Conservation (phyloP, 2,113 vertebrate species). For the Xenotilapia leptura region DNA sequence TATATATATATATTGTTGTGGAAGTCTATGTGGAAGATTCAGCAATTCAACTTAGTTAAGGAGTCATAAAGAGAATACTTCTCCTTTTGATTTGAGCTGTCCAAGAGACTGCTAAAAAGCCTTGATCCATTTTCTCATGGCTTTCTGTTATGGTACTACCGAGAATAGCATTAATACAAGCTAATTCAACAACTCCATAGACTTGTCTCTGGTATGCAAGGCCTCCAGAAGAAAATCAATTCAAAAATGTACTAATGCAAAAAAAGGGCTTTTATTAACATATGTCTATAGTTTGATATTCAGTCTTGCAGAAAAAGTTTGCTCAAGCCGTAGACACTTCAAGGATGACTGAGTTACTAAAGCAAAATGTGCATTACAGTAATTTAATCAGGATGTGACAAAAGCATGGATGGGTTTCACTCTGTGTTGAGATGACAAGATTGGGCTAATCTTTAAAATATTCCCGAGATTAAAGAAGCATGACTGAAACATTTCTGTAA, state of each 20-base stretch:
- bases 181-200: background rate
- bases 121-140: background rate
- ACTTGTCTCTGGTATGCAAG: background rate
- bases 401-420: background rate
- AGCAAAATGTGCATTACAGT: background rate
- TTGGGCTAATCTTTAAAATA: background rate
- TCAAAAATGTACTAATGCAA: background rate
- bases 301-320: slow-evolving; percentile 4
- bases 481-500: background rate
- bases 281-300: background rate
- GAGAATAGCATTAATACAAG: background rate
- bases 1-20: too few species aligned
- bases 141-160: background rate
- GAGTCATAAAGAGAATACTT: background rate
- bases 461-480: background rate
- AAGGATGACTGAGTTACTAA: background rate
- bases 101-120: background rate
- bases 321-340: background rate
- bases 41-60: background rate
- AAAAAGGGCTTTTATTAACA: background rate
- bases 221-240: background rate
- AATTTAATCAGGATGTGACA: slow-evolving; percentile 18
- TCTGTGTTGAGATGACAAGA: slow-evolving; percentile 6
- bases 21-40: too few species aligned
- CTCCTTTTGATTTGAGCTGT: background rate